Evolutionary conservation across 2,113 vertebrate genomes (phyloP).

Genomic region (Pheucticus melanocephalus): DNA sequence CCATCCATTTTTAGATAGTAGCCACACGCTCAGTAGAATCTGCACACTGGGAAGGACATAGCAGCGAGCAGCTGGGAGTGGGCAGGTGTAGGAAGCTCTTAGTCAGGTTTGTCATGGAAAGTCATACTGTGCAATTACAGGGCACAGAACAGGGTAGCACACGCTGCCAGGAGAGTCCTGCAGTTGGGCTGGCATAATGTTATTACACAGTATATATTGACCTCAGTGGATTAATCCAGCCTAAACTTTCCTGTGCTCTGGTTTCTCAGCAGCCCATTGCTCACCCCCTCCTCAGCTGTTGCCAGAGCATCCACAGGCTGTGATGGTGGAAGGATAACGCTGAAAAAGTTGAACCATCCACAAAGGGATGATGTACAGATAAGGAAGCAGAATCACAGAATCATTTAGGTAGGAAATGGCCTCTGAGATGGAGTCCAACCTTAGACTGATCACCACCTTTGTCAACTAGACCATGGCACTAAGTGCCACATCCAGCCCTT

Average conservation of each 20-base stretch:
- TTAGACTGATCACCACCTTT: not conserved
- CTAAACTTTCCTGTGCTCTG: not conserved
- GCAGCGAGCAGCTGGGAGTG: not conserved
- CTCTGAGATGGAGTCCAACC: not conserved
- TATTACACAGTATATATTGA: not conserved
- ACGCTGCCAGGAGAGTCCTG: fast-evolving
- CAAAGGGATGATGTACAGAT: not conserved
- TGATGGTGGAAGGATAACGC: not conserved
- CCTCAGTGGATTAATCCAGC: not conserved
- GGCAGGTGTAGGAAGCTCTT: slow-evolving; percentile 44
- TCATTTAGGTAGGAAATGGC: not conserved
- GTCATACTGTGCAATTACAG: not conserved
- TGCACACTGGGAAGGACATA: not conserved
- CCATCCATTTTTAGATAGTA: slow-evolving; percentile 27
- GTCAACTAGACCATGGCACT: not conserved
- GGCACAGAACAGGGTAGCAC: not conserved
- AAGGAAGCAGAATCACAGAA: not conserved
- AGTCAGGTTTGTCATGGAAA: slow-evolving; percentile 20
- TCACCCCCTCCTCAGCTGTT: not conserved
- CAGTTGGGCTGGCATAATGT: not conserved
- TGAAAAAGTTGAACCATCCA: not conserved
- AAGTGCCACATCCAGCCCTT: not conserved
- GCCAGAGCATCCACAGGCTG: not conserved
- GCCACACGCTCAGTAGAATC: not conserved
- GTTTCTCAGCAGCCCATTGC: not conserved